phyloP scores from a whole-genome alignment of 2,888 invertebrate genomes.

The Pardosa pseudoannulata region DNA sequence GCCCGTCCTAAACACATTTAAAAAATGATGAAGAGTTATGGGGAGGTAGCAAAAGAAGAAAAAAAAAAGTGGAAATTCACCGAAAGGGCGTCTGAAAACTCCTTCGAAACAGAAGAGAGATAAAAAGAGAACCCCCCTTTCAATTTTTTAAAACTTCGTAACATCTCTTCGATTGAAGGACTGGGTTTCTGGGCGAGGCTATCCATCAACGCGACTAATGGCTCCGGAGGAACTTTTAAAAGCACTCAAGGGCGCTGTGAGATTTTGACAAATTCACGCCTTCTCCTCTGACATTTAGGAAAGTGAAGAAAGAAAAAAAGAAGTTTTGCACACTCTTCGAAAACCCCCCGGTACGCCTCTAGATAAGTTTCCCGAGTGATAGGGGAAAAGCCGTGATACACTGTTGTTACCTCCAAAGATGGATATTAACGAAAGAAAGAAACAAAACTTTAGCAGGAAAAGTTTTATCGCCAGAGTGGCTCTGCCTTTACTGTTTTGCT shows the following conservation, averaged over 20 bases:
- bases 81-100: slow-evolving; percentile 12
- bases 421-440: background rate
- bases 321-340: too few relatives aligned
- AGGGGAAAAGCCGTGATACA: background rate
- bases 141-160: slow-evolving; percentile 12
- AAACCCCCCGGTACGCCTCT: background rate
- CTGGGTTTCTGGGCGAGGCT: background rate
- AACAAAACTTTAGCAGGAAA: background rate
- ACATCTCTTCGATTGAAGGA: slow-evolving; percentile 8
- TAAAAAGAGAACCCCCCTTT: background rate
- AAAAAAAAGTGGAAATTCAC: background rate
- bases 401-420: background rate
- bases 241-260: slow-evolving; percentile 4
- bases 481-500: background rate
- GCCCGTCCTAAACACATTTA: background rate
- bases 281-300: slow-evolving; percentile 7
- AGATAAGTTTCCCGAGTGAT: background rate
- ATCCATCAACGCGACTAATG: slow-evolving; percentile 11
- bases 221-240: slow-evolving; percentile 11
- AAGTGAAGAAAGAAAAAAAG: background rate
- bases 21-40: background rate
- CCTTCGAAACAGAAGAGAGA: background rate
- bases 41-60: background rate
- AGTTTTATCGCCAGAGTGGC: background rate
- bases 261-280: slow-evolving; percentile 19